These are phyloP conservation scores for Brachionus manjavacas DNA, from an alignment of 1,140 invertebrate species.

Conservation along the genomic window DNA sequence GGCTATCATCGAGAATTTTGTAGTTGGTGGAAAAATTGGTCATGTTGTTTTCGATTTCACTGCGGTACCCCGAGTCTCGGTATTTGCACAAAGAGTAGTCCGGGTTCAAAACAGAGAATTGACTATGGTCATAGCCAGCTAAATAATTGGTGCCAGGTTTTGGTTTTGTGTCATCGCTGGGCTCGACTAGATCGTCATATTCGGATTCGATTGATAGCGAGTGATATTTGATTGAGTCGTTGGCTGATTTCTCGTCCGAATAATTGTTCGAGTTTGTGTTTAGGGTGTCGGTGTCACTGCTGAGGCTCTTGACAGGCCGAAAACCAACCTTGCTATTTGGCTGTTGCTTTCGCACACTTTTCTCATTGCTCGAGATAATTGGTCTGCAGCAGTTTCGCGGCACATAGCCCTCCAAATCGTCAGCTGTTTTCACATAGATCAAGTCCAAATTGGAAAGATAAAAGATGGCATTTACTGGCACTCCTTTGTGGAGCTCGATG, in stretches of 20 bases:
- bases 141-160: neutral
- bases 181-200: conserved; percentile 25
- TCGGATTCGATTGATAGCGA: conserved; percentile 27
- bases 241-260: conserved; percentile 27
- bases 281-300: conserved; percentile 6
- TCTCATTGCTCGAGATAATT: neutral
- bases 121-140: neutral
- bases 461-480: conserved; percentile 25
- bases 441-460: conserved; percentile 30
- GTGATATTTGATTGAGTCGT: conserved; percentile 42
- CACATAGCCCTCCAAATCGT: conserved; percentile 34
- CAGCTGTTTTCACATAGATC: conserved; percentile 35
- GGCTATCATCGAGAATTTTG: neutral
- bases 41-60: conserved; percentile 31
- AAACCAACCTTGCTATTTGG: neutral
- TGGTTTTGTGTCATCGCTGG: neutral
- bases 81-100: conserved; percentile 27
- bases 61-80: conserved; percentile 24
- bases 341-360: neutral
- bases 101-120: neutral
- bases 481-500: conserved; percentile 20
- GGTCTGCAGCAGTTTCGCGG: conserved; percentile 28
- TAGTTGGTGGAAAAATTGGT: conserved; percentile 31
- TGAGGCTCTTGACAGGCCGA: neutral
- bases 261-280: conserved; percentile 39